These are phyloP conservation scores for Lacerta agilis DNA, from an alignment of 2,797 vertebrate species.

Conservation along the genomic window DNA sequence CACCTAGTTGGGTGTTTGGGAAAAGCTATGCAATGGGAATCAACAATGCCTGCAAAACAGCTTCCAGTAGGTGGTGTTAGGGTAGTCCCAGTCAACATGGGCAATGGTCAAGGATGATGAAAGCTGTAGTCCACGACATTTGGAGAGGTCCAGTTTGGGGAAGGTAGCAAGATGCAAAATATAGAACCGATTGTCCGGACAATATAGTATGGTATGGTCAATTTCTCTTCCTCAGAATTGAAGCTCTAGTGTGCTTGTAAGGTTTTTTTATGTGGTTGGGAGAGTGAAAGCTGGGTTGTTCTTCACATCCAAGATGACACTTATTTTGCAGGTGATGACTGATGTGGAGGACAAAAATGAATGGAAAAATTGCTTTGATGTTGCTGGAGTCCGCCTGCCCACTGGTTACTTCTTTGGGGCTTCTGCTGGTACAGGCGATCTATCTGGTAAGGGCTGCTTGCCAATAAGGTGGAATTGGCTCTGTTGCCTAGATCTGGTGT, in stretches of 20 bases:
- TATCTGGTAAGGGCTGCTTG: slow-evolving; percentile 85
- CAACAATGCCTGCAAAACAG: too few relatives aligned
- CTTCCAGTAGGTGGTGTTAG: too few relatives aligned
- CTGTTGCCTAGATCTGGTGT: background rate
- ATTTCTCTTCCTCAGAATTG: background rate
- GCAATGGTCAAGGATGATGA: too few relatives aligned
- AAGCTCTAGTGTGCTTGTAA: background rate
- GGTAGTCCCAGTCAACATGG: too few relatives aligned
- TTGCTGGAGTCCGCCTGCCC: slow-evolving; percentile 92
- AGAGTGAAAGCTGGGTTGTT: background rate
- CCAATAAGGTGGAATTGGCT: background rate
- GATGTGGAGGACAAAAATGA: slow-evolving; percentile 95
- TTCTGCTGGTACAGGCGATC: slow-evolving; percentile 95
- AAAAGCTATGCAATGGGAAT: too few relatives aligned
- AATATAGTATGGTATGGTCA: background rate
- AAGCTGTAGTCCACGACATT: too few relatives aligned
- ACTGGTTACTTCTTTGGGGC: slow-evolving; percentile 96
- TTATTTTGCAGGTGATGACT: slow-evolving; percentile 87
- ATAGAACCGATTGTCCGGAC: background rate
- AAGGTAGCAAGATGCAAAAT: background rate
- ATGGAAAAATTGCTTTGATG: slow-evolving; percentile 97
- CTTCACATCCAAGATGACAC: background rate
- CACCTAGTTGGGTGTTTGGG: too few relatives aligned
- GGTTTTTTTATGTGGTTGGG: background rate
- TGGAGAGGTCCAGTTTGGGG: background rate